Conservation (phyloP, 1,140 invertebrate genomes). For the Drosophila nebulosa region DNA sequence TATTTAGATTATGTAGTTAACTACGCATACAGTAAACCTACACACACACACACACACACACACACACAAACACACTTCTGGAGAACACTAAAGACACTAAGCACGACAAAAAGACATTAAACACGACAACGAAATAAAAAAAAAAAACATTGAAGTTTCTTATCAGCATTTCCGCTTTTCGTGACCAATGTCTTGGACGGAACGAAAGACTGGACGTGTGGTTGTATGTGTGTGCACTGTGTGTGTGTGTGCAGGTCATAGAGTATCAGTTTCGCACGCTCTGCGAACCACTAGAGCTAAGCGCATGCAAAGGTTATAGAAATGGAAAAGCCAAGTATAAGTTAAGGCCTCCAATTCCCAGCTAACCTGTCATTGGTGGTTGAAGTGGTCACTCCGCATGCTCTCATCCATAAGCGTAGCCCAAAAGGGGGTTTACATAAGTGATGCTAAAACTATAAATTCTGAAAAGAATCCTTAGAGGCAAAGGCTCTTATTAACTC, state of each 20-base stretch:
- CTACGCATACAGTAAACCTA: constrained; percentile 42
- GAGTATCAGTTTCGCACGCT: constrained; percentile 69
- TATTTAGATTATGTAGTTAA: constrained; percentile 66
- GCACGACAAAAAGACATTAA: constrained; percentile 81
- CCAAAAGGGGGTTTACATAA: not conserved
- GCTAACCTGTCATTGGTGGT: constrained; percentile 15
- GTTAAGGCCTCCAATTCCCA: not conserved
- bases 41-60: constrained; percentile 17
- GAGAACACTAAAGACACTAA: constrained; percentile 74
- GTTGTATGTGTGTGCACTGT: constrained; percentile 7
- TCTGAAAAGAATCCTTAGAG: too few relatives aligned
- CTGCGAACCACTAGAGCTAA: constrained; percentile 7
- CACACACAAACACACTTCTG: not conserved
- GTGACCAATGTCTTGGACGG: constrained; percentile 75
- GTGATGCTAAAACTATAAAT: too few relatives aligned
- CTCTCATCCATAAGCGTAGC: not conserved
- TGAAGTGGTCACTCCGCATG: not conserved
- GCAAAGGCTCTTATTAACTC: too few relatives aligned
- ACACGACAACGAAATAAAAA: constrained; percentile 79
- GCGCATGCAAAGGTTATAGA: constrained; percentile 75
- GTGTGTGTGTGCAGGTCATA: constrained; percentile 12
- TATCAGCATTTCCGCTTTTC: constrained; percentile 81
- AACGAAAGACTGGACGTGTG: not conserved
- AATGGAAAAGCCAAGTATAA: constrained; percentile 60
- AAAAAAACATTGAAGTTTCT: constrained; percentile 74